Base-by-base conservation (phyloP, 2,797 vertebrate species). In the Hydrophis major region DNA sequence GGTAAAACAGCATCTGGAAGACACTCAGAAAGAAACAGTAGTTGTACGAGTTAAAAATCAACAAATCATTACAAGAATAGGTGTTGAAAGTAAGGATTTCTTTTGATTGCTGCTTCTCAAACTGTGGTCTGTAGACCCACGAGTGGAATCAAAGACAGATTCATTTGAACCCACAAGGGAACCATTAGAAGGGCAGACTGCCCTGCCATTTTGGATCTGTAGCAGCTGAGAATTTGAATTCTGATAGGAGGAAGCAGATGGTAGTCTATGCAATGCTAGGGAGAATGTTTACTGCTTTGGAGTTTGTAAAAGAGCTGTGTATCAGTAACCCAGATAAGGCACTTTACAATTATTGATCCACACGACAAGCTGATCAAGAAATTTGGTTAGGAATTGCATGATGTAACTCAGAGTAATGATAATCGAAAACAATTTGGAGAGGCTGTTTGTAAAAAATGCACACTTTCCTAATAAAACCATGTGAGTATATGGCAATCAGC, bases 41-140 rank as follows among this genome's bases (percentile, higher is more conserved):
- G 95, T 94, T 89, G 95, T 1, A 61, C 86, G 93, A 93, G 96
- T 97, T 97, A 96, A 96, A 66, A 97, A 96, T 95, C 92, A 96
- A 95, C 93, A 96, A 92, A 91, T 89, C 88, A 89, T 94, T 90
- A 94, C 93, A 90, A 95, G 91, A 93, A 95, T 94, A 96, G 93
- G 93, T 97, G 96, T 89, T 94, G 92, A 96, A 93, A 94, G 91
- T 87, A 91, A 94, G 94, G 92, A 91, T 93, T 96, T 96, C 94
- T 93, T 95, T 93, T 94, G 92, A 95, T 91, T 37, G 0, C 60
- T 86, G 50, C 69, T 89, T 91, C 87, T 53, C 12, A 91, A 91
- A 91, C 25, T 89, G 92, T 89, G 90, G 86, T 91, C 66, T 93
- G 16, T 89, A 16, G 87, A 91, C 57, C 86, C 90, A 91, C 18